A percentile compares a stretch with the other conserved stretches of the same genome.
Evolutionary conservation across 2,888 invertebrate species (phyloP).

Genomic region (Melipona beecheii): DNA sequence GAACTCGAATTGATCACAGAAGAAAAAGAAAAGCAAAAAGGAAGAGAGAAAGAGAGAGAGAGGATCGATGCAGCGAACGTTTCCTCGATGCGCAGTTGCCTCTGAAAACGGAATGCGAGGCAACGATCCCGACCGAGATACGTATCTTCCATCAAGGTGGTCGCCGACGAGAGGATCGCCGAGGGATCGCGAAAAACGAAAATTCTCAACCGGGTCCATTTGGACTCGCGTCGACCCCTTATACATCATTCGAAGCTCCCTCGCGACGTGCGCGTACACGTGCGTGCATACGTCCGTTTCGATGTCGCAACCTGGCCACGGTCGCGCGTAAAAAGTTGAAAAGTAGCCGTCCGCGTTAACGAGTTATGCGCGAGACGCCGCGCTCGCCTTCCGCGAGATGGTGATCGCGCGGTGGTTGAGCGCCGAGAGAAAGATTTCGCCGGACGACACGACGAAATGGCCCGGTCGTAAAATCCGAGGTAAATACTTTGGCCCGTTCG

Average conservation of each 20-base stretch:
- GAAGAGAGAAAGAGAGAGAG: not conserved
- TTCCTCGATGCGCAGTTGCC: constrained; percentile 29
- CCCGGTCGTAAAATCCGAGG: not conserved
- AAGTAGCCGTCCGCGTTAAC: constrained; percentile 72
- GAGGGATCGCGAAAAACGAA: constrained; percentile 67
- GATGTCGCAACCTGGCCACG: too few species aligned
- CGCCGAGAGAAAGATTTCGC: constrained; percentile 52
- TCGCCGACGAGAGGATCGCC: constrained; percentile 56
- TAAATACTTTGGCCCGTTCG: constrained; percentile 28
- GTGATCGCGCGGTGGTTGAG: constrained; percentile 53
- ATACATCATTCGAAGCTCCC: constrained; percentile 68
- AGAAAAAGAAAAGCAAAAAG: not conserved
- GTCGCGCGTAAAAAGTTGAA: constrained; percentile 76
- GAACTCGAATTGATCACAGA: constrained; percentile 3
- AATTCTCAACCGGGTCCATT: constrained; percentile 67
- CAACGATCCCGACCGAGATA: constrained; percentile 63
- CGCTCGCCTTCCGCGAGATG: constrained; percentile 54
- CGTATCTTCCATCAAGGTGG: constrained; percentile 73
- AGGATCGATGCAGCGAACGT: constrained; percentile 35
- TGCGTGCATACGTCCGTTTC: too few species aligned
- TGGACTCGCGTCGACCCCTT: constrained; percentile 55
- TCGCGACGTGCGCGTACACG: constrained; percentile 24
- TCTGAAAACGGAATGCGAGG: constrained; percentile 63
- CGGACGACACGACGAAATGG: constrained; percentile 33
- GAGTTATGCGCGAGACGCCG: constrained; percentile 75